phyloP scores from a whole-genome alignment of 2,797 vertebrate genomes.

The Glyptemys insculpta region DNA sequence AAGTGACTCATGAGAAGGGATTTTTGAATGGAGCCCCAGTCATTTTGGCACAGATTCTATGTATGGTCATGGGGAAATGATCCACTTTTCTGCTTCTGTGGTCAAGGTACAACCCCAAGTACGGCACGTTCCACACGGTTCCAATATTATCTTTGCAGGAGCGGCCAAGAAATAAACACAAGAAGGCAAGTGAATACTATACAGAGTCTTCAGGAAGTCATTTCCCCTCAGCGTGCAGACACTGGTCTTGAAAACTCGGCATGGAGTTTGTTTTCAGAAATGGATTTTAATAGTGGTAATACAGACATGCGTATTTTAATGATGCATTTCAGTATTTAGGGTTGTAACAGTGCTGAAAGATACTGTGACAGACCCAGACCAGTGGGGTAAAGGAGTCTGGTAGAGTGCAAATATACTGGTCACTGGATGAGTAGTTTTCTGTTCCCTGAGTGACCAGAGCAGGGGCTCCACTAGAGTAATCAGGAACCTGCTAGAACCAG shows the following conservation, averaged over 20 bases:
- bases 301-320: neutral
- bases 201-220: slow-evolving; percentile 20
- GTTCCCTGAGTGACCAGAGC: no score
- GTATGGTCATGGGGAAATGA: slow-evolving; percentile 66
- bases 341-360: neutral
- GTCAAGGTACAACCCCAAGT: slow-evolving; percentile 54
- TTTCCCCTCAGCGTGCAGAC: slow-evolving; percentile 11
- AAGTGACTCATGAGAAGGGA: slow-evolving; percentile 59
- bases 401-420: no score
- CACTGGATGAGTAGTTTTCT: no score
- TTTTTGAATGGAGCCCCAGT: slow-evolving; percentile 61
- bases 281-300: neutral
- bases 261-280: slow-evolving; percentile 40
- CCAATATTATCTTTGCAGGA: slow-evolving; percentile 29
- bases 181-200: slow-evolving; percentile 51
- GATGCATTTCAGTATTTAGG: neutral
- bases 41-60: slow-evolving; percentile 57
- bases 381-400: no score
- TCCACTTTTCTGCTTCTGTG: slow-evolving; percentile 66
- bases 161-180: slow-evolving; percentile 49
- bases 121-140: slow-evolving; percentile 15
- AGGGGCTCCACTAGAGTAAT: no score
- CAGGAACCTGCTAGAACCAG: no score
- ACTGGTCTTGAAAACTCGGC: slow-evolving; percentile 17
- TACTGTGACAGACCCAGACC: no score